Conservation (phyloP, 2,113 vertebrate genomes). For the Potamarius usumacintae region DNA sequence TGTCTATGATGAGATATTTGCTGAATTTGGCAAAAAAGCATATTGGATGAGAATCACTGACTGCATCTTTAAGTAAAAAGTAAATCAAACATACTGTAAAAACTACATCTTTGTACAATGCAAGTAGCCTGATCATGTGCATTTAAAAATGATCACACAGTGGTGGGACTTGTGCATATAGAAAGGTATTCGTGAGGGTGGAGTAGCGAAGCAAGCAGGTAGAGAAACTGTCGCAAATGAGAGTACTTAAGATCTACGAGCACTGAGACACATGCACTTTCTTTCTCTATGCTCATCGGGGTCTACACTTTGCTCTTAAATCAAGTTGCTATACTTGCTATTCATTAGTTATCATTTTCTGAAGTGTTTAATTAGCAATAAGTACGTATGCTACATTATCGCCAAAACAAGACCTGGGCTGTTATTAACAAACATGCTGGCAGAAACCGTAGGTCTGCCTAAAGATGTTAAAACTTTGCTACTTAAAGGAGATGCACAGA, state of each 20-base stretch:
- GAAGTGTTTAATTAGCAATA: background rate
- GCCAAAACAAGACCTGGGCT: background rate
- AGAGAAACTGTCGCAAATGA: background rate
- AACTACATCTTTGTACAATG: background rate
- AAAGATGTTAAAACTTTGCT: background rate
- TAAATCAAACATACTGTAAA: background rate
- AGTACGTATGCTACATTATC: background rate
- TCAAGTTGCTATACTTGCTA: background rate
- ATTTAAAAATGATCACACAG: background rate
- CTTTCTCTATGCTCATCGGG: background rate
- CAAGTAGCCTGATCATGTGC: background rate
- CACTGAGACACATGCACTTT: background rate
- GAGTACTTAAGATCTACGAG: background rate
- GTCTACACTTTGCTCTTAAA: background rate
- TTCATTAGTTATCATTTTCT: background rate
- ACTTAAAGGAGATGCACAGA: background rate
- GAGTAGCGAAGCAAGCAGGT: background rate
- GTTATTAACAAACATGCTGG: background rate
- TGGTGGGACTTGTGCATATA: background rate
- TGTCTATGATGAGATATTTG: too few relatives aligned
- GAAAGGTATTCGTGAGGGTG: background rate
- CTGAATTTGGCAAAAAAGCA: too few relatives aligned
- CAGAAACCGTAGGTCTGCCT: background rate
- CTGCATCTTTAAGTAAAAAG: background rate
- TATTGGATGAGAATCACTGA: too few relatives aligned